Conservation (phyloP, 2,113 vertebrate genomes). For the Trichomycterus rosablanca region DNA sequence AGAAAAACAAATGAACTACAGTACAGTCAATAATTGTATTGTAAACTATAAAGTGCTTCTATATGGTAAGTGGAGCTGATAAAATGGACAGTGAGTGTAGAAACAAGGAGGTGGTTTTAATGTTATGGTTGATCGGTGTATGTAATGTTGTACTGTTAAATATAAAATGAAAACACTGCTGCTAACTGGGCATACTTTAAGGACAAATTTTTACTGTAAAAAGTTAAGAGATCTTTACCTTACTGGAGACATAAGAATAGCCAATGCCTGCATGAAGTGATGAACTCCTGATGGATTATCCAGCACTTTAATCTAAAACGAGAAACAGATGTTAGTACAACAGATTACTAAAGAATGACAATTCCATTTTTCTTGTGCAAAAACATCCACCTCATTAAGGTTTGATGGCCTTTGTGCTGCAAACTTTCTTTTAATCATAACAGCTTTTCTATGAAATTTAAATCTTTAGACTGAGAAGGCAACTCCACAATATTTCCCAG, state of each 20-base stretch:
- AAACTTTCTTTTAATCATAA: too few species aligned
- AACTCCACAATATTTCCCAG: too few species aligned
- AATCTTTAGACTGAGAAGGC: too few species aligned
- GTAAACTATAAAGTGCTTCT: background rate
- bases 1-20: too few species aligned
- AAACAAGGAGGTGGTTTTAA: too few species aligned
- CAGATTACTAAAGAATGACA: background rate
- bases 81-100: too few species aligned
- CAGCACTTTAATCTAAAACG: slow-evolving; percentile 80
- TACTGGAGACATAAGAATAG: slow-evolving; percentile 89
- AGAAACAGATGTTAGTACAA: slow-evolving; percentile 2
- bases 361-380: background rate
- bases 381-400: too few species aligned
- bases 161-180: background rate
- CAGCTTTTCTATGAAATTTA: too few species aligned
- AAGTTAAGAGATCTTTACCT: slow-evolving; percentile 51
- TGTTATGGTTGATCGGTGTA: background rate
- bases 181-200: too few species aligned
- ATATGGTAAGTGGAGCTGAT: background rate
- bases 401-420: too few species aligned
- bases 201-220: background rate
- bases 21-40: background rate
- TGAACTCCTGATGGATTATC: slow-evolving; percentile 81
- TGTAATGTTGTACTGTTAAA: background rate
- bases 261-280: slow-evolving; percentile 94